These are phyloP conservation scores for Neodiprion virginianus DNA, from an alignment of 1,140 invertebrate species.

Conservation along the genomic window DNA sequence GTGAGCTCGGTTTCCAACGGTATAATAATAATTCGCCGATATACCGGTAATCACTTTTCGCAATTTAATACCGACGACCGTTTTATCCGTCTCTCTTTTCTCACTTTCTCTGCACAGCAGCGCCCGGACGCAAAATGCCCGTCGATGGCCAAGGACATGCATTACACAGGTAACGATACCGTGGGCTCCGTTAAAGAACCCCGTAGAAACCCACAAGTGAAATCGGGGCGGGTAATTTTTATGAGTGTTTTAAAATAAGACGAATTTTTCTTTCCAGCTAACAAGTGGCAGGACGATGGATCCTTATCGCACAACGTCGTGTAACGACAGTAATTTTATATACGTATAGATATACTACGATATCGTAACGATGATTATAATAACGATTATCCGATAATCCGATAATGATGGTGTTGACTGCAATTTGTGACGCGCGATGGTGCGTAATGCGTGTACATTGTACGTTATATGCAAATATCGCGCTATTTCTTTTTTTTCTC, in stretches of 20 bases:
- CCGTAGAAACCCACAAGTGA: too few species aligned
- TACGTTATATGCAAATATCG: too few species aligned
- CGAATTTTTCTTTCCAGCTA: slow-evolving; percentile 56
- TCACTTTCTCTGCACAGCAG: slow-evolving; percentile 54
- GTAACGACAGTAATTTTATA: slow-evolving; percentile 33
- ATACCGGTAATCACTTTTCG: not conserved
- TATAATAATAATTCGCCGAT: not conserved
- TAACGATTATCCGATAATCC: too few species aligned
- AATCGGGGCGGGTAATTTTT: slow-evolving; percentile 23
- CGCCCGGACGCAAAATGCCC: slow-evolving; percentile 69
- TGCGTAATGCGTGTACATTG: too few species aligned
- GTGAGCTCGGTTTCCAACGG: slow-evolving; percentile 49
- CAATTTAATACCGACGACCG: not conserved
- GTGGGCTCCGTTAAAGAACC: not conserved
- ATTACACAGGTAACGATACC: slow-evolving; percentile 68
- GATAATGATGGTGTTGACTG: too few species aligned
- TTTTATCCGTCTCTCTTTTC: slow-evolving; percentile 24
- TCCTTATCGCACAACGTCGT: slow-evolving; percentile 51
- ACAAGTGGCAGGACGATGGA: slow-evolving; percentile 55
- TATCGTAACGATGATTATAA: too few species aligned
- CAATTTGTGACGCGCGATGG: too few species aligned
- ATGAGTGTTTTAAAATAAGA: slow-evolving; percentile 49
- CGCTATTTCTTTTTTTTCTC: too few species aligned
- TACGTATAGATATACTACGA: not conserved
- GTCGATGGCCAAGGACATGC: slow-evolving; percentile 76